phyloP scores from a whole-genome alignment of 2,113 vertebrate species.

The Takifugu bimaculatus region DNA sequence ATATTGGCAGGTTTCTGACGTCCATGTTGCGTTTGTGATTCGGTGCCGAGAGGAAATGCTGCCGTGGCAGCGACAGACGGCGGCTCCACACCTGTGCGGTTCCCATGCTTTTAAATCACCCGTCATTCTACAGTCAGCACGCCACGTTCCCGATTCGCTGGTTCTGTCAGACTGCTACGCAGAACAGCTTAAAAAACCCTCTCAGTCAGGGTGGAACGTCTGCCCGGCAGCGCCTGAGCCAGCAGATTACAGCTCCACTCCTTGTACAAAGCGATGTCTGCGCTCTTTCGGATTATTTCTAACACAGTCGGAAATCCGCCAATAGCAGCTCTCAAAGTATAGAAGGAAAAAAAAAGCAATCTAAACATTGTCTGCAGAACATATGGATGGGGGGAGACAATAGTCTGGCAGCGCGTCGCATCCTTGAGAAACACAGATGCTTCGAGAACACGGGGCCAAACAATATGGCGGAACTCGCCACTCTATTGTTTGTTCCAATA shows the following conservation, averaged over 20 bases:
- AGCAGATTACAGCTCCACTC: conserved; percentile 29
- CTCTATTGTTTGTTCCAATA: conserved; percentile 43
- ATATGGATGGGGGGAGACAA: conserved; percentile 55
- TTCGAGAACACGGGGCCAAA: conserved; percentile 46
- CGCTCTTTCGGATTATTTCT: conserved; percentile 8
- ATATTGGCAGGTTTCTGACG: too few relatives aligned
- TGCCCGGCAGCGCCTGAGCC: conserved; percentile 9
- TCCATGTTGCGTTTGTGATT: too few relatives aligned
- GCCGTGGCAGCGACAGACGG: too few relatives aligned
- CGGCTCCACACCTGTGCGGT: too few relatives aligned
- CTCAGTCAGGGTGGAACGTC: not conserved
- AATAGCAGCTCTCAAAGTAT: conserved; percentile 47
- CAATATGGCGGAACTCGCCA: conserved; percentile 52
- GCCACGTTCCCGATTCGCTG: too few relatives aligned
- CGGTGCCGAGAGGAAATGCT: too few relatives aligned
- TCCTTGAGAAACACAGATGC: conserved; percentile 44
- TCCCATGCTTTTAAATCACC: too few relatives aligned
- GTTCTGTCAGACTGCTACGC: too few relatives aligned
- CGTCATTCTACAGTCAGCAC: too few relatives aligned
- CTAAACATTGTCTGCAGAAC: conserved; percentile 40
- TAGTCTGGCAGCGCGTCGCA: conserved; percentile 37
- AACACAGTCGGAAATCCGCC: conserved; percentile 31
- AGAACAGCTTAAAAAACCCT: not conserved
- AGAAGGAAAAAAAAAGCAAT: conserved; percentile 25
- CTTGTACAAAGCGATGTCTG: conserved; percentile 13